Evolutionary conservation across 2,888 invertebrate genomes (phyloP).

Genomic region (Cephus spinipes): DNA sequence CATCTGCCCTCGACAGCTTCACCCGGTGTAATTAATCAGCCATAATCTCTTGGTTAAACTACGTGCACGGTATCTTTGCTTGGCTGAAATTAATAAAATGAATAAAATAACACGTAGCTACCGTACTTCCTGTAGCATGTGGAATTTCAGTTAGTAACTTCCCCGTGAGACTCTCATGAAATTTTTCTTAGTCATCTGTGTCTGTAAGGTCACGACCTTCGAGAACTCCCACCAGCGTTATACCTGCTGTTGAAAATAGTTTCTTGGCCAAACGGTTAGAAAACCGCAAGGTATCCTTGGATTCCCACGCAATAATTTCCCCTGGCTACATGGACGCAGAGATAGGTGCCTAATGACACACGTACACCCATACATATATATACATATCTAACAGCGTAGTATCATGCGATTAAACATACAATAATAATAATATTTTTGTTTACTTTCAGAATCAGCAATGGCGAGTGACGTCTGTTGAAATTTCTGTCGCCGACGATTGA

Average conservation of each 20-base stretch:
- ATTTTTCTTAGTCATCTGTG: not conserved
- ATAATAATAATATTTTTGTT: not conserved
- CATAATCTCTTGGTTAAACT: not conserved
- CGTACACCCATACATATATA: no score
- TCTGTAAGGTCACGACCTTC: not conserved
- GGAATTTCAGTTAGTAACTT: not conserved
- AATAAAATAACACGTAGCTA: not conserved
- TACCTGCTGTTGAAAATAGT: not conserved
- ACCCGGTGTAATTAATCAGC: not conserved
- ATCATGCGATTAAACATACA: not conserved
- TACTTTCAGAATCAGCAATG: not conserved
- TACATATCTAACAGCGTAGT: not conserved
- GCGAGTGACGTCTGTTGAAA: not conserved
- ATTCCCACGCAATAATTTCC: not conserved
- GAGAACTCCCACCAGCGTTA: not conserved
- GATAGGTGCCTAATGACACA: not conserved
- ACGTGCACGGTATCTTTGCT: not conserved
- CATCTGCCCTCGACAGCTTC: not conserved
- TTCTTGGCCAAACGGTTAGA: not conserved
- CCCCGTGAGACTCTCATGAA: not conserved
- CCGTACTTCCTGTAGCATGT: not conserved
- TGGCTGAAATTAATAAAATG: not conserved
- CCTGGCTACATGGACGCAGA: not conserved
- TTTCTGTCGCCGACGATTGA: not conserved
- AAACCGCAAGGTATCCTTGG: not conserved